These are phyloP conservation scores for Bovichtus diacanthus DNA, from an alignment of 2,797 vertebrate genomes.

Conservation along the genomic window DNA sequence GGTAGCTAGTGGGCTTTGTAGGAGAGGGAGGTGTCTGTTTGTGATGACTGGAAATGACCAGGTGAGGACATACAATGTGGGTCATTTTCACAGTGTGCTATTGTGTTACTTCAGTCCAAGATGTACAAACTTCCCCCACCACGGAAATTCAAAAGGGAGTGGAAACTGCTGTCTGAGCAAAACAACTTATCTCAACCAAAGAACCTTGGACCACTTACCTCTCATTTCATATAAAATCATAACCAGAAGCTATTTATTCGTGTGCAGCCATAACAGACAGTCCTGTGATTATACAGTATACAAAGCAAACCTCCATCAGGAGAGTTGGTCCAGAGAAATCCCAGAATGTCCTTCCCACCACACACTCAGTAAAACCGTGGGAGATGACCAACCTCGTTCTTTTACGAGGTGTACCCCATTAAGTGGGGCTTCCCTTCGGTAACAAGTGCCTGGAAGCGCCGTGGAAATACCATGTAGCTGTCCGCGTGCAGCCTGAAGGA, in stretches of 20 bases:
- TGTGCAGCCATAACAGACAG: neutral
- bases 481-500: constrained; percentile 46
- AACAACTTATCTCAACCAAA: no score
- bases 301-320: neutral
- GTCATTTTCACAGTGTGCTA: no score
- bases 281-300: neutral
- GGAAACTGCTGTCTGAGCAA: no score
- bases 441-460: constrained; percentile 56
- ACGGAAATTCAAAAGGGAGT: no score
- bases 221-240: neutral
- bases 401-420: constrained; percentile 65
- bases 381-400: constrained; percentile 12
- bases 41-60: no score
- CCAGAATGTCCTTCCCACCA: neutral
- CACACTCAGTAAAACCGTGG: constrained; percentile 27
- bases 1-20: no score
- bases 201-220: no score
- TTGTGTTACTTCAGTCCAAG: no score
- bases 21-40: no score
- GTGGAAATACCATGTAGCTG: constrained; percentile 64
- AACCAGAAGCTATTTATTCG: neutral
- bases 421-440: constrained; percentile 65
- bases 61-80: no score
- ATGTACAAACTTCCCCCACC: no score
- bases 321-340: constrained; percentile 2